Evolutionary conservation across 2,797 vertebrate genomes (phyloP).

Genomic region (Rhabdomys pumilio): DNA sequence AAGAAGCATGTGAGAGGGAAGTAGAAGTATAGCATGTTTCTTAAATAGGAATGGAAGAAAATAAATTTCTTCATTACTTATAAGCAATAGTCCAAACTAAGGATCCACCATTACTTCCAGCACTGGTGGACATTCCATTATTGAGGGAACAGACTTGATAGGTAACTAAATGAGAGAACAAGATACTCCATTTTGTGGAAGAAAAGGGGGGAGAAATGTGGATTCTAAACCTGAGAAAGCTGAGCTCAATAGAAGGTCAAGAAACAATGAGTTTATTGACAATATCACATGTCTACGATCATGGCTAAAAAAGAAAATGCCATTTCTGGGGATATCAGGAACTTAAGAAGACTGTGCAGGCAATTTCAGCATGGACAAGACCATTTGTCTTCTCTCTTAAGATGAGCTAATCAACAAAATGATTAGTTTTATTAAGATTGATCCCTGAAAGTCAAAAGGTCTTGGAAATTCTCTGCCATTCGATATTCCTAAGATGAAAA

Average conservation of each 20-base stretch:
- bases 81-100: slow-evolving; percentile 40
- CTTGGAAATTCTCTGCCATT: too few species aligned
- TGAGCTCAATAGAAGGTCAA: slow-evolving; percentile 2
- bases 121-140: not conserved
- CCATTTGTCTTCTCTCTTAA: not conserved
- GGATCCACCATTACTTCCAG: not conserved
- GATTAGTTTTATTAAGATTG: slow-evolving; percentile 20
- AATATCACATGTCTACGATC: slow-evolving; percentile 13
- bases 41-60: not conserved
- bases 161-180: slow-evolving; percentile 12
- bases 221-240: not conserved
- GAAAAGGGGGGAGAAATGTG: rapidly evolving
- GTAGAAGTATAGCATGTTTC: slow-evolving; percentile 57
- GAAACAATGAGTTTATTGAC: not conserved
- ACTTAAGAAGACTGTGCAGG: not conserved
- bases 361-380: not conserved
- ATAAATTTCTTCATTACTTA: not conserved
- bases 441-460: slow-evolving; percentile 43
- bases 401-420: not conserved
- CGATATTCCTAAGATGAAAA: too few species aligned
- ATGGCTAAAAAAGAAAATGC: not conserved
- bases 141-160: not conserved
- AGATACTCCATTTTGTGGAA: not conserved
- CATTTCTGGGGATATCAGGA: rapidly evolving
- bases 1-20: slow-evolving; percentile 57